Conservation (phyloP, 1,140 invertebrate species). For the Diabrotica virgifera region DNA sequence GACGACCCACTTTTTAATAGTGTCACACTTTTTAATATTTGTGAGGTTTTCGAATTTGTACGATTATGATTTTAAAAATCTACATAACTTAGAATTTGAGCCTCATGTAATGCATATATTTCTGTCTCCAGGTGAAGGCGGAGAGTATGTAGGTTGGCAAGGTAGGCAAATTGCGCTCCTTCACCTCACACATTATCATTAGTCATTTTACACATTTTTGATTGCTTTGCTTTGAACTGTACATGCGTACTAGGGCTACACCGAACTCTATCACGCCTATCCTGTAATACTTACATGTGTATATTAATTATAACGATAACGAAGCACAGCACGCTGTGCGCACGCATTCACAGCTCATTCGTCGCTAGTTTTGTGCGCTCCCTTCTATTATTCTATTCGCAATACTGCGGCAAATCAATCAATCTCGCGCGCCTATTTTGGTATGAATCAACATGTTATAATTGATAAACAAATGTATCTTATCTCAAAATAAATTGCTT, state of each 20-base stretch:
- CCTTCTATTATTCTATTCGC: no score
- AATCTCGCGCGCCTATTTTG: no score
- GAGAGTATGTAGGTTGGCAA: constrained; percentile 82
- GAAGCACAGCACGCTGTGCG: no score
- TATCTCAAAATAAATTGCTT: background rate
- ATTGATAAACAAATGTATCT: background rate
- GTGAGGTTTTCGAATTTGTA: background rate
- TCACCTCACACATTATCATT: constrained; percentile 44
- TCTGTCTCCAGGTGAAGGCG: constrained; percentile 70
- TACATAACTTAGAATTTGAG: constrained; percentile 18
- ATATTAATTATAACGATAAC: no score
- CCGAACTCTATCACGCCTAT: background rate
- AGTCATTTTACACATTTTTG: constrained; percentile 39
- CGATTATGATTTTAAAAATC: background rate
- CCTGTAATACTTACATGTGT: no score
- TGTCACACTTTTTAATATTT: background rate
- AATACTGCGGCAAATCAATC: no score
- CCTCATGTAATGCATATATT: constrained; percentile 51
- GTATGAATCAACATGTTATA: background rate
- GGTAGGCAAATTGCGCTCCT: constrained; percentile 61
- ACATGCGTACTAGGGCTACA: background rate
- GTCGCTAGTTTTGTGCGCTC: no score
- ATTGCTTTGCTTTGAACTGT: constrained; percentile 6
- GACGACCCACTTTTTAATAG: no score
- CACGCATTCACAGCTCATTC: no score